Base-by-base conservation (phyloP, 2,888 invertebrate genomes). In the Noctua fimbriata region DNA sequence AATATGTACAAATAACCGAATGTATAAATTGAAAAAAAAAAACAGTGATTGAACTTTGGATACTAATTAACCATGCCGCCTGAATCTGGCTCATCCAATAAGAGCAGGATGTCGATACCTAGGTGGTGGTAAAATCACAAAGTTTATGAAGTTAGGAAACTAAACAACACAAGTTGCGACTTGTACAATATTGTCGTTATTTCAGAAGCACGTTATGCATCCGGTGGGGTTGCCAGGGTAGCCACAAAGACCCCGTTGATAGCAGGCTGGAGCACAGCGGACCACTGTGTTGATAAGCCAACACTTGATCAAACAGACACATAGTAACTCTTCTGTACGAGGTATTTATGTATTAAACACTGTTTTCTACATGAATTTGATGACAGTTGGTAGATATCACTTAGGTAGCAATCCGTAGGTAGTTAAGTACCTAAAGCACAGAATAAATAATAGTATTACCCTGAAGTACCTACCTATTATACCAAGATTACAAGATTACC, bases 271-370 rank as follows among this genome's bases (percentile, higher is more conserved):
- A 90, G 81, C 79, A 94, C 93, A 94, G 92, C 90, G 76, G 90
- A 84, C 83, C 86, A 87, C 92, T 92, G 91, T 94, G 90, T 93
- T 95, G 95, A 95, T 95, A 95, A 94, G 90, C 92, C 89, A 91
- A 93, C 96, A 96, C 96, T 96, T 96, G 96, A 95, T 94, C 95
- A 96, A 96, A 96, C 94, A 96, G 89, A 85, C 87, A 86, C 89
- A 86, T 89, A 89, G 83, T 90, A 79, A 75, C 82, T 83, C 74
- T 75, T 82, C 84, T 88, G 88, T 89, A 75, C 24, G 71, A 32
- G 52, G 73, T 88, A 85, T 84, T 69, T 81, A 84, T 63, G 58
- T 67, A 44, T 44, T 36, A 72, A 55, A 44, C 47, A 60, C n/a
- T 82, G 69, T 76, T 66, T 79, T 82, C 66, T 65, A 70, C 41